Evolutionary conservation across 2,113 vertebrate genomes (phyloP), one percentile per base, ranked within the genome.

Genomic region (Microtus oregoni): DNA sequence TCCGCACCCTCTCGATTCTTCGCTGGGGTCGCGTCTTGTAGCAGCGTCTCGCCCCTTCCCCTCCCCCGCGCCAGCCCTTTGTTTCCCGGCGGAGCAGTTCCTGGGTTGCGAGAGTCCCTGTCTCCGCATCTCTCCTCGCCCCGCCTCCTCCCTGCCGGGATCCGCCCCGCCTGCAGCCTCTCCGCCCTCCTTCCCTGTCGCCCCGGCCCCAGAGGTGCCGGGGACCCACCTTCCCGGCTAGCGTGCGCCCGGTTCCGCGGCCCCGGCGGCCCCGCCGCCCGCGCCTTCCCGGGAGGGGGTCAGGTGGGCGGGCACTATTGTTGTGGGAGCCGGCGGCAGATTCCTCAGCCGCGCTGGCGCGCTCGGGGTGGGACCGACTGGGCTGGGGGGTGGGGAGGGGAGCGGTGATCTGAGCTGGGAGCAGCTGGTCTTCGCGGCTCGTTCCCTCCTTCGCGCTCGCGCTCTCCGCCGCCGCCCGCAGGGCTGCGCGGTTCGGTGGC

Each of bases 231-330:
- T 92, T 77, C 76, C 96, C 90, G 47, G 41, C 32, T 19, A 41
- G 41, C 12, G 47, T 19, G 82, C 35, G 76, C 92, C 76, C 90
- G 61, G 19, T 78, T 67, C 88, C 77, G n/a, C 44, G 15, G 89
- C 63, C 78, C n/a, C 32, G 58, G 61, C 41, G 19, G 6, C 95
- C 81, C 70, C 44, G 70, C 96, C 89, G 9, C 85, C 96, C 91
- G 52, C 86, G 89, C 86, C 90, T 26, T 63, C 89, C 91, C 41
- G 89, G 88, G 97, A 96, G 97, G 68, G 96, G 97, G 98, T 70
- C 97, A 96, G 97, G 98, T 98, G 98, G 98, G 98, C 97, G 97
- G 98, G 97, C 97, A 82, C 98, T 96, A 97, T 98, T 98, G 98
- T 98, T 97, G 95, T 90, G 38, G 93, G 96, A 90, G 94, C 92